Base-by-base conservation (phyloP, 2,113 vertebrate genomes). In the Colossoma macropomum region DNA sequence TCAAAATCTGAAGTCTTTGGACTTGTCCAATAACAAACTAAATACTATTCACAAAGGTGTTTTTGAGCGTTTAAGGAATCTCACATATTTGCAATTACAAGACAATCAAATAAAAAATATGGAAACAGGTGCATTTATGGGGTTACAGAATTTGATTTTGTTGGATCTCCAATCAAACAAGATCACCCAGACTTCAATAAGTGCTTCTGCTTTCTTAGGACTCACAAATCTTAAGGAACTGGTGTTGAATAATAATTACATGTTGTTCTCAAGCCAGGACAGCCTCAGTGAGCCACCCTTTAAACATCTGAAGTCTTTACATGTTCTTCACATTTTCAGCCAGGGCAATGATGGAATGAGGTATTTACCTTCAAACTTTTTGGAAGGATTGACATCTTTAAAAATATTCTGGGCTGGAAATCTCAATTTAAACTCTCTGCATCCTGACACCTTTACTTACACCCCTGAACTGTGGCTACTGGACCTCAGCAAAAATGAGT, bases 381-480 rank as follows among this genome's bases (percentile, higher is more conserved):
- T 95, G 38, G 19, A 91, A 74, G 94, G 93, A 30, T 75, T 96
- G 82, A 85, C 76, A 7, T 92, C 90, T n/a, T 89, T 93, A 59
- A n/a, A 83, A 6, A 45, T 19, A 59, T 86, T 93, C 60, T 87
- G 62, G 4, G 63, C 56, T 25, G 89, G 89, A 27, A 92, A 91
- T 48, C 65, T 66, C 4, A 86, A n/a, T 2, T 65, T 95, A 21
- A 0, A 59, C 0, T 60, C 10, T 0, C 10, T 95, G 34, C 56
- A 88, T 54, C 83, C 76, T 2, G 73, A 90, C 34, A 90, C 66
- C 0, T 94, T 95, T 54, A 86, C 2, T 1, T 66, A 91, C 72
- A 93, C 92, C 0, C 93, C 91, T 8, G 23, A 66, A 0, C 71
- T 95, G 75, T 59, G 86, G 54, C 32, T 0, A 16, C 89, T 95